Conservation (phyloP, 2,797 vertebrate species). For the Enoplosus armatus region DNA sequence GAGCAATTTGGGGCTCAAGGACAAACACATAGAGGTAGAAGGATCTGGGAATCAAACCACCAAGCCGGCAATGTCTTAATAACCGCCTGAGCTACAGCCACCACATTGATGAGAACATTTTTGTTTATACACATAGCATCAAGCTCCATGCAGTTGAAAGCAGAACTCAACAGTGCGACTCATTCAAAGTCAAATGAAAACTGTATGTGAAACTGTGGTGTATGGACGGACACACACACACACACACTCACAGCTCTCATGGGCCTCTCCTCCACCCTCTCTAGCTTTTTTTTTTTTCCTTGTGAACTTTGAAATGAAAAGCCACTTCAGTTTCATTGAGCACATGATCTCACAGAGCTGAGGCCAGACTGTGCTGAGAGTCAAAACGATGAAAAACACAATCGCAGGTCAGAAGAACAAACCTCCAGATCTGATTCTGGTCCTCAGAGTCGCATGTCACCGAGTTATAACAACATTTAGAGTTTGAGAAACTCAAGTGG, state of each 20-base stretch:
- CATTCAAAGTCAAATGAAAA: too few species aligned
- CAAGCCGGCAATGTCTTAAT: neutral
- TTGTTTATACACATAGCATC: neutral
- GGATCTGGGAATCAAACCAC: neutral
- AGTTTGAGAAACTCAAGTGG: slow-evolving; percentile 15
- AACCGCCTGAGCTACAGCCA: too few species aligned
- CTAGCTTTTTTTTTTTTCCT: neutral
- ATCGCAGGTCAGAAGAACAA: neutral
- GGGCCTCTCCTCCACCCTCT: slow-evolving; percentile 6
- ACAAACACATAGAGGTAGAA: neutral
- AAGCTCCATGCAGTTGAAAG: neutral
- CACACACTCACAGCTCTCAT: neutral
- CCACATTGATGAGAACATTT: neutral
- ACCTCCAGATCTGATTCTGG: slow-evolving; percentile 13
- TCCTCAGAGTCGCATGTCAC: slow-evolving; percentile 12
- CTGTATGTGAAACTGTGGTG: neutral
- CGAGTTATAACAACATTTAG: neutral
- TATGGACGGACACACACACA: slow-evolving; percentile 2
- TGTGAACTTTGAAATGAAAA: slow-evolving; percentile 65
- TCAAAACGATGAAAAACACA: slow-evolving; percentile 14
- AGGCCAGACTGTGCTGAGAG: slow-evolving; percentile 2
- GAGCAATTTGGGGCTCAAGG: neutral
- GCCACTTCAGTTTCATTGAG: slow-evolving; percentile 46
- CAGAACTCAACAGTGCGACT: slow-evolving; percentile 7
- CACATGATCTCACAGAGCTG: slow-evolving; percentile 54